These are phyloP conservation scores for Cryptomyrus ogoouensis DNA, from an alignment of 2,113 vertebrate genomes.

Conservation along the genomic window DNA sequence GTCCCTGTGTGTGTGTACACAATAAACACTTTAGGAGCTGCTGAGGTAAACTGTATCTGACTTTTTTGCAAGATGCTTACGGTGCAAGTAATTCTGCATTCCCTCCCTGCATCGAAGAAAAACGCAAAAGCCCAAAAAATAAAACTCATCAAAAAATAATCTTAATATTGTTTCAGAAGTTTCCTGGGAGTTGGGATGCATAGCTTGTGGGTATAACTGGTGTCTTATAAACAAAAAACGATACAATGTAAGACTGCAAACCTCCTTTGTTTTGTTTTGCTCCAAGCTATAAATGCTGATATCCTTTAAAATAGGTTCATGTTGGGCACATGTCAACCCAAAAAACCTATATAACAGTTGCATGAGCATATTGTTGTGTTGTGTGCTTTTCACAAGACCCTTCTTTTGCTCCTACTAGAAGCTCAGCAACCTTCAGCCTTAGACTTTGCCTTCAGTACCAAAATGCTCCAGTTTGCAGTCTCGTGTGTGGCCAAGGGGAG, in stretches of 20 bases:
- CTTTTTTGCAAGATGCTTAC: background rate
- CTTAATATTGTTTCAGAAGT: background rate
- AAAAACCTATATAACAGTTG: background rate
- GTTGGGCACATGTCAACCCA: background rate
- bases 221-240: background rate
- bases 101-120: background rate
- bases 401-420: background rate
- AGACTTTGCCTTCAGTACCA: background rate
- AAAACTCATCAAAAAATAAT: background rate
- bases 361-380: background rate
- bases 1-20: background rate
- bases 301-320: background rate
- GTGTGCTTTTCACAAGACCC: background rate
- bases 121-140: background rate
- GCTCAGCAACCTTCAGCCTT: background rate
- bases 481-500: background rate
- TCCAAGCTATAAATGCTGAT: background rate
- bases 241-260: background rate
- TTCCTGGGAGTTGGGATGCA: background rate
- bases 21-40: background rate
- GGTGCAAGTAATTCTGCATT: background rate
- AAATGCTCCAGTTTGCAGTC: background rate
- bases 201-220: slow-evolving; percentile 5
- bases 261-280: background rate
- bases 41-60: background rate